Conservation (phyloP, 1,140 invertebrate genomes). For the Hydropsyche tenuis region DNA sequence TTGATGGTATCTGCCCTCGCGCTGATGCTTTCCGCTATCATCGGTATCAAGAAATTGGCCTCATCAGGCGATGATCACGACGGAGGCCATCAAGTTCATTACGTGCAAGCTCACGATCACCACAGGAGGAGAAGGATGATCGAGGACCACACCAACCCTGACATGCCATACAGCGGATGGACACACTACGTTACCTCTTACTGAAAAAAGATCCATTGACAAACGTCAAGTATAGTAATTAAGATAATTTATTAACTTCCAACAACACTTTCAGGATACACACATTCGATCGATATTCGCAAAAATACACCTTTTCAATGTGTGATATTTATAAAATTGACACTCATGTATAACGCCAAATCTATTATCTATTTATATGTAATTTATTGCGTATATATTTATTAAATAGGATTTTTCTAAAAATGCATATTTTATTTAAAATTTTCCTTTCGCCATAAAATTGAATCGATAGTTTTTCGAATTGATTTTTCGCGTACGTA, state of each 20-base stretch:
- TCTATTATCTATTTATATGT: too few species aligned
- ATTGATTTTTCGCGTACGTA: too few species aligned
- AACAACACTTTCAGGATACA: too few species aligned
- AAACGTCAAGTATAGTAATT: slow-evolving; percentile 19
- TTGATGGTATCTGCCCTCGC: slow-evolving; percentile 71
- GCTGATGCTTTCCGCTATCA: slow-evolving; percentile 73
- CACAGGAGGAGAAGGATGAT: slow-evolving; percentile 62
- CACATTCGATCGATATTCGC: background rate
- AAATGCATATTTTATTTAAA: too few species aligned
- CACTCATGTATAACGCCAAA: background rate
- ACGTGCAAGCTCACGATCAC: slow-evolving; percentile 69
- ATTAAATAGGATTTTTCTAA: too few species aligned
- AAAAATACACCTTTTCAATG: too few species aligned
- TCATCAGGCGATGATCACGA: slow-evolving; percentile 68
- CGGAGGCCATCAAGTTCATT: slow-evolving; percentile 73
- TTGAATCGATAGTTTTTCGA: too few species aligned
- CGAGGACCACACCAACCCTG: slow-evolving; percentile 52
- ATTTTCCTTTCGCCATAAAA: too few species aligned
- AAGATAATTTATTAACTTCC: slow-evolving; percentile 27
- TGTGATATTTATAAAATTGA: background rate
- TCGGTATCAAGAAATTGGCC: slow-evolving; percentile 74
- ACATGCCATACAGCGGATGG: slow-evolving; percentile 70
- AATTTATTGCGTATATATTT: too few species aligned
- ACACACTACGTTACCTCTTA: slow-evolving; percentile 52
- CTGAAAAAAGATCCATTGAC: slow-evolving; percentile 22